phyloP scores from a whole-genome alignment of 2,113 vertebrate genomes.

The Ariopsis seemanni region DNA sequence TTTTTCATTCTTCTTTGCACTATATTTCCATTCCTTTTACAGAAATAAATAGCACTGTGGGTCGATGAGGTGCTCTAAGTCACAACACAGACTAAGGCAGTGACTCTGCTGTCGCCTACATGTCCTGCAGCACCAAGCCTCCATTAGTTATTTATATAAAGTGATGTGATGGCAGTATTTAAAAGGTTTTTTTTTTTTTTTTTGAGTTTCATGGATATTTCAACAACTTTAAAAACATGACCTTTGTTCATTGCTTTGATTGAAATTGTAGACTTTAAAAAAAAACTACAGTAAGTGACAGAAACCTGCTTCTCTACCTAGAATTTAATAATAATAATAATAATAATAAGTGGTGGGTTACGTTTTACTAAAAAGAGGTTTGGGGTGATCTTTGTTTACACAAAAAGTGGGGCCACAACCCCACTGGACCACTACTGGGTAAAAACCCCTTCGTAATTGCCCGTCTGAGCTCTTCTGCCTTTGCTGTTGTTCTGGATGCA shows the following conservation, averaged over 20 bases:
- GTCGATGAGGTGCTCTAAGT: not conserved
- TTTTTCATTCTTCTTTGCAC: not conserved
- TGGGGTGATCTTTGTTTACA: too few species aligned
- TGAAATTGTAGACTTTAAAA: not conserved
- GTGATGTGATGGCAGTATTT: not conserved
- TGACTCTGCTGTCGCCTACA: not conserved
- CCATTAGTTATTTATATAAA: slow-evolving; percentile 2
- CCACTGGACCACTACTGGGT: too few species aligned
- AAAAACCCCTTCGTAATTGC: too few species aligned
- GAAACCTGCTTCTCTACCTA: not conserved
- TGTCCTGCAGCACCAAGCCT: not conserved
- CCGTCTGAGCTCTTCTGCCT: too few species aligned
- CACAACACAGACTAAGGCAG: not conserved
- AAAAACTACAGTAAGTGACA: not conserved
- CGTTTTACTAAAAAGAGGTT: not conserved
- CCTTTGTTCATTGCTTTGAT: not conserved
- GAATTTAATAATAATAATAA: not conserved
- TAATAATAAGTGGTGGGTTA: not conserved
- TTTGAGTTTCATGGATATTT: not conserved
- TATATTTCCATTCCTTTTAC: not conserved
- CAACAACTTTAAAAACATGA: not conserved
- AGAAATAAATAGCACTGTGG: not conserved
- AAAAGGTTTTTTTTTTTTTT: not conserved
- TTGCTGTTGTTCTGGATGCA: too few species aligned
- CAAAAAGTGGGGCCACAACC: too few species aligned